Base-by-base conservation (phyloP, 1,140 invertebrate genomes). In the Sycophaga agraensis region DNA sequence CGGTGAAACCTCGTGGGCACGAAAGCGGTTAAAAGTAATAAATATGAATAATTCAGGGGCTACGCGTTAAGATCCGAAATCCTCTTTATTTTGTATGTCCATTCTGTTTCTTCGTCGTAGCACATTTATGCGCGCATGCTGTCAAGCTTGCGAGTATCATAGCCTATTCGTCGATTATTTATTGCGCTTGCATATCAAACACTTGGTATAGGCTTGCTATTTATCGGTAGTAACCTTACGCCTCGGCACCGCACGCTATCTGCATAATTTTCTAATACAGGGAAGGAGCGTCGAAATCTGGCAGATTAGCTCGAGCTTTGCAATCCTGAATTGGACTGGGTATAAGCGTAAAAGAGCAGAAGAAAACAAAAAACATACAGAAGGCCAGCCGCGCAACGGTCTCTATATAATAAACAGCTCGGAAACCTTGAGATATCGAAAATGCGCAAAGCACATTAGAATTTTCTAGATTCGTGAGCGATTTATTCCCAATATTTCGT, bases 231-330 rank as follows among this genome's bases (percentile, higher is more conserved):
- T 51, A 63, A 64, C 39, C 64, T 63, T 63, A 48, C 64, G 48
- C 48, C 59, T 64, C 45, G 61, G 24, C 54, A 53, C 40, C 24
- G n/a, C n/a, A 43, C 45, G 40, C 35, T 64, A 67, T 67, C 67
- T 66, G 69, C 66, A 68, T 69, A 68, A 67, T 66, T 66, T 70
- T 67, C 63, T 63, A 70, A 68, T 70, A 68, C 67, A 51, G 43
- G 21, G 39, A 14, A n/a, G n/a, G n/a, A n/a, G n/a, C 16, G 24
- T 24, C 24, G 34, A 58, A 22, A 58, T 58, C n/a, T 45, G 55
- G 8, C 28, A 46, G 48, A 59, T 59, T 59, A 59, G 48, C 48
- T 37, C 42, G 16, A 24, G 19, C 43, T 22, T 8, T 40, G 6
- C 8, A n/a, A 6, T 8, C 53, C 16, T 19, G 26, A 28, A 16